These are phyloP conservation scores for Pinctada fucata DNA, from an alignment of 2,888 invertebrate species.

Conservation along the genomic window DNA sequence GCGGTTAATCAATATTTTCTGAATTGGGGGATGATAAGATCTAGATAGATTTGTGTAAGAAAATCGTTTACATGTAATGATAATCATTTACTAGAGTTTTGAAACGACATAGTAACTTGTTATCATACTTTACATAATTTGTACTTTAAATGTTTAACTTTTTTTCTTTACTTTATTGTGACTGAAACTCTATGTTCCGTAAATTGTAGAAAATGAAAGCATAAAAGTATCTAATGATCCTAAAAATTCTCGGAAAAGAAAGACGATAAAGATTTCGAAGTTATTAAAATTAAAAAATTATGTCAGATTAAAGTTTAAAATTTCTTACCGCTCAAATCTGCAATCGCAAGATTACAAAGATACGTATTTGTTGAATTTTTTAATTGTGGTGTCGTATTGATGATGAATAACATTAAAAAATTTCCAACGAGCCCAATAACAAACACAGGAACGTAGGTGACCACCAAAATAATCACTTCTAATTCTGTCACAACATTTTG, in stretches of 20 bases:
- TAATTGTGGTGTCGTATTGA: slow-evolving; percentile 45
- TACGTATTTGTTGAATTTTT: slow-evolving; percentile 57
- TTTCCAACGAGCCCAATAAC: slow-evolving; percentile 55
- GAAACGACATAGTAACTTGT: no score
- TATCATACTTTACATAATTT: no score
- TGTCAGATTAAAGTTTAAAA: neutral
- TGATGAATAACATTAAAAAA: slow-evolving; percentile 49
- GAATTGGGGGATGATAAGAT: no score
- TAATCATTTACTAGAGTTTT: no score
- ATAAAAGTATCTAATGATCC: neutral
- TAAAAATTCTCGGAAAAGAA: neutral
- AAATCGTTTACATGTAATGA: no score
- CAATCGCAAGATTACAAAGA: slow-evolving; percentile 56
- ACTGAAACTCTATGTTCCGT: no score
- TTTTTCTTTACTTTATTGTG: no score
- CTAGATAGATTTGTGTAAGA: no score
- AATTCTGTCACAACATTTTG: neutral
- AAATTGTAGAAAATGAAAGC: neutral
- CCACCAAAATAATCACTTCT: slow-evolving; percentile 44
- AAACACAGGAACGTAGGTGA: slow-evolving; percentile 54
- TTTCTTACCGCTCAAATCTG: slow-evolving; percentile 45
- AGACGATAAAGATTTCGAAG: no score
- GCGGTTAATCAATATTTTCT: no score
- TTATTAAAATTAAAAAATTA: no score
- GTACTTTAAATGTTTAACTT: no score